These are phyloP conservation scores for Drosophila nr. fundita DNA, from an alignment of 2,888 invertebrate genomes.

Conservation along the genomic window DNA sequence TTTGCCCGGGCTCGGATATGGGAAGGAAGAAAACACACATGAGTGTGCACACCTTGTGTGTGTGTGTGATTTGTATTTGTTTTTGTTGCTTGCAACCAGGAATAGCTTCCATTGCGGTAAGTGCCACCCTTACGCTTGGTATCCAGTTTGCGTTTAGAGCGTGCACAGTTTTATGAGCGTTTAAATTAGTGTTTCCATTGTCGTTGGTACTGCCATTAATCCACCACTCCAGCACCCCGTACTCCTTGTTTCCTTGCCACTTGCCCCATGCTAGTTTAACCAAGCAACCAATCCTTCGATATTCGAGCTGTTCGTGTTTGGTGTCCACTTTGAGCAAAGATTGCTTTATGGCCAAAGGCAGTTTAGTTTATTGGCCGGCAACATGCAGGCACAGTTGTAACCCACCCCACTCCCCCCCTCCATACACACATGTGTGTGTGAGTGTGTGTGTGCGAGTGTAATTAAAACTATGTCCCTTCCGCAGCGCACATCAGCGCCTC, in stretches of 20 bases:
- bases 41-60: neutral
- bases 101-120: constrained; percentile 1
- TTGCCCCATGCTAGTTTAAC: neutral
- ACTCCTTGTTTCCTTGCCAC: neutral
- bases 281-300: constrained; percentile 8
- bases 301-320: constrained; percentile 38
- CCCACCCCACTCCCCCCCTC: neutral
- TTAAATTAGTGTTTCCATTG: constrained; percentile 65
- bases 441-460: constrained; percentile 37
- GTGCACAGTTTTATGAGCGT: constrained; percentile 64
- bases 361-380: constrained; percentile 74
- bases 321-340: constrained; percentile 61
- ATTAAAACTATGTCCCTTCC: constrained; percentile 53
- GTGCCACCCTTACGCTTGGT: neutral
- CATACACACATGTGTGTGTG: neutral
- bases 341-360: constrained; percentile 73
- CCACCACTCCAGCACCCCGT: neutral
- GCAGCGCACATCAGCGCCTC: constrained; percentile 57
- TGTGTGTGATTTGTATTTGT: constrained; percentile 20
- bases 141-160: constrained; percentile 17
- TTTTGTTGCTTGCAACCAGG: constrained; percentile 15
- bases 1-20: neutral
- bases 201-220: constrained; percentile 28
- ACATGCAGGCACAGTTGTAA: constrained; percentile 65
- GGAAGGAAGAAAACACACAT: neutral